phyloP scores from a whole-genome alignment of 1,140 invertebrate genomes.

The Melipona quadrifasciata region DNA sequence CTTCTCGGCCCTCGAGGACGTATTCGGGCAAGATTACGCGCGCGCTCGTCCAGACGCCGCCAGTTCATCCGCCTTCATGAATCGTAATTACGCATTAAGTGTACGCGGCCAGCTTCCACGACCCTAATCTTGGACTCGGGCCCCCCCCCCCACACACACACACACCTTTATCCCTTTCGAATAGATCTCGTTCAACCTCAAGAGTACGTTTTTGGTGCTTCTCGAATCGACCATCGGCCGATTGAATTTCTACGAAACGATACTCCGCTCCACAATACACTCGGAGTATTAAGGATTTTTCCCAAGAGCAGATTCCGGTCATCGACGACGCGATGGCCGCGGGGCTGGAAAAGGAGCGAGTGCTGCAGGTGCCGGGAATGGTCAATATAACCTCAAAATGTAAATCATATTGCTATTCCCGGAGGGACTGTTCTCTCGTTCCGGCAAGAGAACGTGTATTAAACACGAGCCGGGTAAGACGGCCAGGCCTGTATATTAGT shows the following conservation, averaged over 20 bases:
- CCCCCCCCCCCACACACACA: no score
- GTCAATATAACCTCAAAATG: conserved; percentile 82
- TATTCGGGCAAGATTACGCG: conserved; percentile 59
- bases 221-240: not conserved
- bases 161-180: not conserved
- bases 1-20: conserved; percentile 50
- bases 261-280: not conserved
- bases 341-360: conserved; percentile 65
- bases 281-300: conserved; percentile 75
- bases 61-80: conserved; percentile 72
- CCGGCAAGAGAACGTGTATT: conserved; percentile 56
- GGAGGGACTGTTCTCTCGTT: conserved; percentile 55
- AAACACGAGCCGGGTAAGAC: conserved; percentile 65
- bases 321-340: conserved; percentile 69
- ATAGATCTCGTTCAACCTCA: not conserved
- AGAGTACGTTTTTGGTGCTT: not conserved
- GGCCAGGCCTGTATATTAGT: conserved; percentile 73
- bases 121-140: not conserved
- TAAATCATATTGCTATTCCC: conserved; percentile 81
- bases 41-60: conserved; percentile 55
- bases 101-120: conserved; percentile 1
- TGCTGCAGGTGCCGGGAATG: conserved; percentile 81
- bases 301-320: conserved; percentile 73
- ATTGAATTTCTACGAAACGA: not conserved
- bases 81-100: conserved; percentile 77